Base-by-base conservation (phyloP, 2,888 invertebrate species). In the Galeopsomyia nigrocyanea region DNA sequence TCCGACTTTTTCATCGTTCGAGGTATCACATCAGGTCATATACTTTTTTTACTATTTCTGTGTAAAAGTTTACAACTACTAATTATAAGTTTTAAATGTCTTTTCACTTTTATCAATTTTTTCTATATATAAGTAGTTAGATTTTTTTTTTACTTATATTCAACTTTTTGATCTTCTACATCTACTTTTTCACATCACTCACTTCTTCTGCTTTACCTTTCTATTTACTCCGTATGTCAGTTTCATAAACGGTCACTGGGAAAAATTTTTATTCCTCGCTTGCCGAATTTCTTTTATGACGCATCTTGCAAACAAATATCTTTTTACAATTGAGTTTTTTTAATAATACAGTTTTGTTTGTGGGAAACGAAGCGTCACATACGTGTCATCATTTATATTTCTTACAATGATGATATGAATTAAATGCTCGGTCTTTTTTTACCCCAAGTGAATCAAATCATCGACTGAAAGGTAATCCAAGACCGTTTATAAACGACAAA, bases 191-290 rank as follows among this genome's bases (percentile, higher is more conserved):
- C 39, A 39, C 39, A n/a, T 76, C 60, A 74, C 75, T 74, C 56
- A 73, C 58, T 77, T 17, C 73, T 53, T 76, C 65, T 74, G 51
- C 64, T 67, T 70, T 78, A 71, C 78, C 58, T 69, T 60, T 60
- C 14, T 72, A 26, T n/a, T n/a, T 19, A 66, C 69, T 66, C 57
- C 57, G 60, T 21, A 39, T 66, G 56, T 66, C 39, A 31, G 77
- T 81, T 83, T 81, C 65, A 84, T 85, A 79, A 83, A 81, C 78
- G 82, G 81, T 78, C 77, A 74, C 73, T 70, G 76, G 82, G 79
- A 75, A 71, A 21, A 75, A 71, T 68, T 77, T 80, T 80, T 79
- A 79, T 79, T 79, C 76, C 76, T 80, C 60, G 84, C 84, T 82
- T 84, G 84, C 77, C 26, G n/a, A 67, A 60, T 50, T 76, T 64